phyloP scores from a whole-genome alignment of 2,797 vertebrate genomes.

The Chaetophractus vellerosus region DNA sequence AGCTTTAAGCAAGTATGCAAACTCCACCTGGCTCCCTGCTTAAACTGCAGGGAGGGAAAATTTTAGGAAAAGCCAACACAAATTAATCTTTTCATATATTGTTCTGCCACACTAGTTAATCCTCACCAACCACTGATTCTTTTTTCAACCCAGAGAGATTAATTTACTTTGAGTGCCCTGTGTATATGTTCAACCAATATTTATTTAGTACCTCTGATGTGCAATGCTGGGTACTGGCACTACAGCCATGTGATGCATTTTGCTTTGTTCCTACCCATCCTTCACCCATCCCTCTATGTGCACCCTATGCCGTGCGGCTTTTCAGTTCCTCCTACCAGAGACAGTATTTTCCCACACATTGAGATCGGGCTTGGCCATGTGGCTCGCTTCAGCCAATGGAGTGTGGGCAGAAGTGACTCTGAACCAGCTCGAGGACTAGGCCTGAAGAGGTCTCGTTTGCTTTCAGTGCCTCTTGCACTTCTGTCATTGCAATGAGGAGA shows the following conservation, averaged over 20 bases:
- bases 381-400: not conserved
- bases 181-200: constrained; percentile 34
- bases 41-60: not conserved
- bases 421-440: not conserved
- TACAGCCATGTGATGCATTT: not conserved
- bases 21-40: not conserved
- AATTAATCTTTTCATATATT: constrained; percentile 49
- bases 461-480: not conserved
- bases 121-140: not conserved
- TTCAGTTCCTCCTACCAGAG: not conserved
- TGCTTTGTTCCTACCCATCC: not conserved
- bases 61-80: constrained; percentile 27
- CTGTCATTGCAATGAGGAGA: not conserved
- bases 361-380: not conserved
- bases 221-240: not conserved
- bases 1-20: not conserved
- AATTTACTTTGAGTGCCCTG: not conserved
- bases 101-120: not conserved
- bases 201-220: not conserved
- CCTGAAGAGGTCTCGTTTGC: not conserved
- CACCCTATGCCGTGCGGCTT: not conserved
- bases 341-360: not conserved
- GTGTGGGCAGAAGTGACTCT: not conserved
- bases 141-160: constrained; percentile 24
- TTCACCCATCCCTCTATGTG: not conserved